Evolutionary conservation across 2,888 invertebrate species (phyloP).

Genomic region (Latheticus oryzae): DNA sequence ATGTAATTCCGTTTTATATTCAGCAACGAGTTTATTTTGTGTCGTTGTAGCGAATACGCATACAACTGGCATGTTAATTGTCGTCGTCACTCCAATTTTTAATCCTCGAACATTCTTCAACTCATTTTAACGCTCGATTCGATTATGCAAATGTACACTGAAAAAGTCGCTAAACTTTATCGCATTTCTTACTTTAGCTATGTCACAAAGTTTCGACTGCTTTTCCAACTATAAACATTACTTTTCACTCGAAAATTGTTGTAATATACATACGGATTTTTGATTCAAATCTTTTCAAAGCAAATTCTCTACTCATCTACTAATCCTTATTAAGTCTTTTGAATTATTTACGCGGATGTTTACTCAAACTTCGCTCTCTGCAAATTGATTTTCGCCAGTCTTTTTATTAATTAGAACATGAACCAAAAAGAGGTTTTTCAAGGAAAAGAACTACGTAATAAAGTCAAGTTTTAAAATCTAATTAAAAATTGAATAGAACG

Average conservation of each 20-base stretch:
- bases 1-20: constrained; percentile 47
- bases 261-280: constrained; percentile 13
- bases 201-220: constrained; percentile 18
- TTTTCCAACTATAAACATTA: constrained; percentile 7
- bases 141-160: constrained; percentile 18
- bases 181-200: constrained; percentile 1
- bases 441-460: too few species aligned
- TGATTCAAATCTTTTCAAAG: constrained; percentile 8
- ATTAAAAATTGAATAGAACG: constrained; percentile 24
- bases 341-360: constrained; percentile 15
- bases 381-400: constrained; percentile 20
- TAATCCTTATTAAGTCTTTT: constrained; percentile 16
- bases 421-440: too few species aligned
- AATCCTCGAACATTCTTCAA: constrained; percentile 11
- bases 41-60: constrained; percentile 20
- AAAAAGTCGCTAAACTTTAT: constrained; percentile 6
- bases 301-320: constrained; percentile 5
- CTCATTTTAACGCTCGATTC: constrained; percentile 1
- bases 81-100: constrained; percentile 29
- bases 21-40: constrained; percentile 36
- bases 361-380: constrained; percentile 6
- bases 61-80: constrained; percentile 28
- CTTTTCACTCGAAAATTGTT: neutral
- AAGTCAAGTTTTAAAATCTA: constrained; percentile 22
- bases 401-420: too few species aligned